A percentile compares a stretch with the other conserved stretches of the same genome.
phyloP scores from a whole-genome alignment of 2,797 vertebrate species.

The Australoheros facetus region DNA sequence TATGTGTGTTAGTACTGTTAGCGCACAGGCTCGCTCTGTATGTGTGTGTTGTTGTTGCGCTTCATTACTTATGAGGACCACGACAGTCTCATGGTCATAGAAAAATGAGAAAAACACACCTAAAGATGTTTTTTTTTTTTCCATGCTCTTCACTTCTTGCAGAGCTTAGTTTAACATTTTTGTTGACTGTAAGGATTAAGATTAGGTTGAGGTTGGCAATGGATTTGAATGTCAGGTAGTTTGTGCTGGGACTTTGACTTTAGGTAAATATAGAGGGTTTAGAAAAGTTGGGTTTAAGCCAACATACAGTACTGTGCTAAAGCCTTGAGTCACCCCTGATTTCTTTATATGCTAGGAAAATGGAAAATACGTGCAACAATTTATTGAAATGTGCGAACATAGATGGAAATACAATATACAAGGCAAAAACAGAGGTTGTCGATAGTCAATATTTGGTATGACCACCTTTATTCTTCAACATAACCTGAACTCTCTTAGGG shows the following conservation, averaged over 20 bases:
- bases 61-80: conserved; percentile 39
- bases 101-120: neutral
- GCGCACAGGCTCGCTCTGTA: neutral
- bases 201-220: conserved; percentile 26
- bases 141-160: neutral
- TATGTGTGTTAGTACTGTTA: conserved; percentile 22
- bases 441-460: no score
- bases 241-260: neutral
- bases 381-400: neutral
- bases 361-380: neutral
- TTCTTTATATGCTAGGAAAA: neutral
- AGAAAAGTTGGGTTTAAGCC: neutral
- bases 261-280: neutral
- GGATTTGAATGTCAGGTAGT: conserved; percentile 9
- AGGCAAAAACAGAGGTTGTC: neutral
- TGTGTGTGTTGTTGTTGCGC: conserved; percentile 9
- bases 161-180: conserved; percentile 42
- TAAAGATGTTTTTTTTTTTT: conserved; percentile 1
- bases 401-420: neutral
- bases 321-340: fast-evolving
- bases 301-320: neutral
- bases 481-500: no score
- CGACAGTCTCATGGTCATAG: neutral
- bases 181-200: conserved; percentile 39
- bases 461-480: no score